Base-by-base conservation (phyloP, 35 echinoderm and acorn worm species). In the Lytechinus variegatus region DNA sequence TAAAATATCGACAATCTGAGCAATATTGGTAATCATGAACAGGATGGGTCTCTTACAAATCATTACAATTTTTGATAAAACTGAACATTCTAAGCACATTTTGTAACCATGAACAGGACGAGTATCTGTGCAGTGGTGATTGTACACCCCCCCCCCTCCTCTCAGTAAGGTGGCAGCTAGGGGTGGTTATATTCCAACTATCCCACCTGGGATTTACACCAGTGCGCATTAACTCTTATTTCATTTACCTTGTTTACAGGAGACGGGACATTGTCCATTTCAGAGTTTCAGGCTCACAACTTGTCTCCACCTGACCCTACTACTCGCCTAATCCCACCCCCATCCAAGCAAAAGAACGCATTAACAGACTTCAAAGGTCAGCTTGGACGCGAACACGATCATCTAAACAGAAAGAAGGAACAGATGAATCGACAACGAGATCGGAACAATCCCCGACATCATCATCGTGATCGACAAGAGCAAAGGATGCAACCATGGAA, bases 351-450 rank as follows among this genome's bases (percentile, higher is more conserved):
- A 0, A 79, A 24, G 66, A 79, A 19, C 14, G 19, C n/a, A 6
- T n/a, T 24, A 19, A 24, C 24, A 24, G 66, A 79, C 66, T 79
- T 79, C 66, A 79, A 79, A 5, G 66, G 66, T 19, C 66, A 79
- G 21, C 66, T 79, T 6, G 66, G 19, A 19, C 66, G 66, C n/a
- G 66, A 79, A 79, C 66, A 79, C 16, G 66, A 79, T 79, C 66
- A 79, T n/a, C 4, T 79, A 24, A 79, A 16, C 6, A 79, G 66
- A 24, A 79, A 79, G 66, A 79, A 79, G 66, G 66, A 79, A 24
- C 66, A 79, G 66, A 79, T 79, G 66, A 79, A n/a, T 24, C 66
- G 66, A 79, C 66, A 79, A n/a, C 66, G 66, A 79, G 66, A 79
- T 79, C 66, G 66, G 24, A 79, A 79, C 66, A 24, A 16, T 79